Base-by-base conservation (phyloP, 1,140 invertebrate genomes). In the Venustaconcha ellipsiformis region DNA sequence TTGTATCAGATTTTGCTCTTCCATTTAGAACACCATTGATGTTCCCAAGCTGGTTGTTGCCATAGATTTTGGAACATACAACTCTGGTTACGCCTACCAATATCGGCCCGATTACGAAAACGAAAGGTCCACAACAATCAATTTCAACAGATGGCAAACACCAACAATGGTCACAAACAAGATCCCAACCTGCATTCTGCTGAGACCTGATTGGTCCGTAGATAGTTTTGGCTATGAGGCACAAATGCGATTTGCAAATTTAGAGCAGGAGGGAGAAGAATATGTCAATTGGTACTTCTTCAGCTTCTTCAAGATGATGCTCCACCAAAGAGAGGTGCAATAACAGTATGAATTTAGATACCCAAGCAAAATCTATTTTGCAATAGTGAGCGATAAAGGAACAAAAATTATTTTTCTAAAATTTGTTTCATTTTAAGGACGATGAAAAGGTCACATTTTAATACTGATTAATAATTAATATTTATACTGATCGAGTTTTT, bases 251-350 rank as follows among this genome's bases (percentile, higher is more conserved):
- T 78, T 66, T 37, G n/a, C n/a, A 18, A 59, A 20, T 23, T 65
- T 78, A 14, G 57, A 58, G 57, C 14, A 66, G 6, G 48, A 72
- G 17, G 67, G 73, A n/a, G 62, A 65, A 1, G 70, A 72, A 0
- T 48, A 48, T 18, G 23, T 37, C 15, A 60, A 73, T 56, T 78
- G 70, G 70, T 70, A n/a, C 57, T 73, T 72, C 48, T 78, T 78
- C 67, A 48, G 76, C 55, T 60, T 63, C 14, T 78, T 78, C 37
- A 78, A 78, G 37, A 78, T 78, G 76, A 20, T 59, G 57, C 72
- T 78, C 13, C 72, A 76, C 62, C 65, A 74, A 20, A 67, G 59
- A 59, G 20, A 69, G 65, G 73, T 69, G 56, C n/a, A 48, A 6
- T 14, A 60, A 48, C 4, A 6, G 37, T 48, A 48, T 48, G 37